phyloP scores from a whole-genome alignment of 2,888 invertebrate species.

The Caradrina clavipalpis region DNA sequence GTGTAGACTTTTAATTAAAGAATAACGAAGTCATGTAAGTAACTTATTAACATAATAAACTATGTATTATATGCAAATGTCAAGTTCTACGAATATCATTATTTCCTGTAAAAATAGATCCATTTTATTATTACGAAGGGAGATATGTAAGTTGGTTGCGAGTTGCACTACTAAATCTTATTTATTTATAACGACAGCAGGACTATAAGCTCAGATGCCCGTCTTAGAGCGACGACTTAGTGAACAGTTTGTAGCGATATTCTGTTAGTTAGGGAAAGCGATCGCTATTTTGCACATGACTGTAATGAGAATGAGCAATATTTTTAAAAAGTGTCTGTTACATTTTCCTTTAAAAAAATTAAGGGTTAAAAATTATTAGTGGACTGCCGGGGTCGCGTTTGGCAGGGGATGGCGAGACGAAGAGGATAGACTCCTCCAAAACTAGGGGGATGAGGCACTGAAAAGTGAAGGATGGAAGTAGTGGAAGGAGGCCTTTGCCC shows the following conservation, averaged over 20 bases:
- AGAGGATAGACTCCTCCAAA: no score
- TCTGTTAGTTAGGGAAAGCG: slow-evolving; percentile 6
- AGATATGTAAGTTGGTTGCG: slow-evolving; percentile 13
- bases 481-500: no score
- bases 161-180: slow-evolving; percentile 48
- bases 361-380: no score
- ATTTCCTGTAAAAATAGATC: slow-evolving; percentile 15
- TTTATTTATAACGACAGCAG: slow-evolving; percentile 54
- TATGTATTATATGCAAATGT: background rate
- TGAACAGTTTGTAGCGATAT: slow-evolving; percentile 24
- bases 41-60: background rate
- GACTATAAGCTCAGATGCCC: slow-evolving; percentile 35
- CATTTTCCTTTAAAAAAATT: no score
- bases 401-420: no score
- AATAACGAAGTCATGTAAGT: background rate
- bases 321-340: no score
- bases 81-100: slow-evolving; percentile 2
- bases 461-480: no score
- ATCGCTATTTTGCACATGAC: no score
- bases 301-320: no score
- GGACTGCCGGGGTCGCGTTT: no score
- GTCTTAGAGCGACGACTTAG: slow-evolving; percentile 5
- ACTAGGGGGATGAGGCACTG: no score
- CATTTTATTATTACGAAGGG: slow-evolving; percentile 33
- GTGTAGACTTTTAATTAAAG: background rate